Evolutionary conservation across 2,797 vertebrate genomes (phyloP).

Genomic region (Brachymystax lenok): DNA sequence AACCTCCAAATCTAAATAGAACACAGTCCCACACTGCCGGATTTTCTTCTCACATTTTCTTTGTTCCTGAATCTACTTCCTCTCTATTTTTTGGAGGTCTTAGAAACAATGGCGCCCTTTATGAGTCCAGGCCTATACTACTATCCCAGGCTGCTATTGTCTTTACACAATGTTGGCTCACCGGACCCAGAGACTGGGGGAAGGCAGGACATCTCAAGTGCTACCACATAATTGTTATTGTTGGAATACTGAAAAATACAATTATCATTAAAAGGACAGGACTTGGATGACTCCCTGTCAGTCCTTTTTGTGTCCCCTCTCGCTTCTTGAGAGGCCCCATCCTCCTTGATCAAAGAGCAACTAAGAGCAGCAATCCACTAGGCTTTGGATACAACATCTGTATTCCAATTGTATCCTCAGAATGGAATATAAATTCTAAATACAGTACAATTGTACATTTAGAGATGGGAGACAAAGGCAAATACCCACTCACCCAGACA

Average conservation of each 20-base stretch:
- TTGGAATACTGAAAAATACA: constrained; percentile 36
- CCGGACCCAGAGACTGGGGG: constrained; percentile 29
- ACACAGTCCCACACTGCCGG: constrained; percentile 66
- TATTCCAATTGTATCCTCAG: not conserved
- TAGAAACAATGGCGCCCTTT: constrained; percentile 69
- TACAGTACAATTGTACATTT: not conserved
- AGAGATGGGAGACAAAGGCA: not conserved
- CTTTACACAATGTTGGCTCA: constrained; percentile 53
- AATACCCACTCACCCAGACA: not conserved
- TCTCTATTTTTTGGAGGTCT: constrained; percentile 61
- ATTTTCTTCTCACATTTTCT: constrained; percentile 63
- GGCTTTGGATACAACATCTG: not conserved
- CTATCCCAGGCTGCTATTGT: constrained; percentile 57
- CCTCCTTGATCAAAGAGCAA: not conserved
- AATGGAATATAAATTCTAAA: not conserved
- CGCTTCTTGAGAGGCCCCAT: not conserved
- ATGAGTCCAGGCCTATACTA: constrained; percentile 51
- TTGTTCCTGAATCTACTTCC: constrained; percentile 68
- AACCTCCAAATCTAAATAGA: constrained; percentile 79
- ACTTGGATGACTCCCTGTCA: constrained; percentile 8
- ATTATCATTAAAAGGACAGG: constrained; percentile 32
- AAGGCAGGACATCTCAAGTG: constrained; percentile 33
- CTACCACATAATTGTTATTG: constrained; percentile 42
- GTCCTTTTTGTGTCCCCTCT: not conserved
- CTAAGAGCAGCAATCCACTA: not conserved